Conservation (phyloP, 2,113 vertebrate genomes). For the Chroicocephalus ridibundus region DNA sequence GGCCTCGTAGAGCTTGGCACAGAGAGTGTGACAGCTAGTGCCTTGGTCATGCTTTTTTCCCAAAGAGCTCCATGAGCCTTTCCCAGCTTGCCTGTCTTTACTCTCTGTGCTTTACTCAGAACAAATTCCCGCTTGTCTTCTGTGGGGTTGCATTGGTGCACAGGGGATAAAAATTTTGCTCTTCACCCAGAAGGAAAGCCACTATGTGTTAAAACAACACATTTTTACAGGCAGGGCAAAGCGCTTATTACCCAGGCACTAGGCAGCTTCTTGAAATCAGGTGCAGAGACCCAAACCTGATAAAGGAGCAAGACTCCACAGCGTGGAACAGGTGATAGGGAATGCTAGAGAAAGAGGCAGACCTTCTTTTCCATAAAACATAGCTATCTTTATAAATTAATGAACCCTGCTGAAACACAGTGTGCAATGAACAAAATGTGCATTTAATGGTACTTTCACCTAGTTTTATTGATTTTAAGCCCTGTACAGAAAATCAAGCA, state of each 20-base stretch:
- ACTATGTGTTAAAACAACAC: background rate
- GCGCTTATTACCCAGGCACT: fast-evolving
- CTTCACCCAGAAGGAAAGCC: background rate
- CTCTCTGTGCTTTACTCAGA: background rate
- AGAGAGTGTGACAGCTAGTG: background rate
- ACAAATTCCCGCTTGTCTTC: background rate
- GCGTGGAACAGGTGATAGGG: background rate
- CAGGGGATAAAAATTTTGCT: background rate
- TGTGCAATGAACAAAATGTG: background rate
- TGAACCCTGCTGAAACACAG: background rate
- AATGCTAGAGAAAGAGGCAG: background rate
- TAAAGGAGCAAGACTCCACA: background rate
- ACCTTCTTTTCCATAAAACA: background rate
- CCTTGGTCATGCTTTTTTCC: background rate
- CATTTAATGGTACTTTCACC: background rate
- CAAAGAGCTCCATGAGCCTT: background rate
- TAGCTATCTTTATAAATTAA: background rate
- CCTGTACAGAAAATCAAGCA: background rate
- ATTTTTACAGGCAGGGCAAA: background rate
- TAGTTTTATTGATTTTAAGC: background rate
- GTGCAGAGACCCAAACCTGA: background rate
- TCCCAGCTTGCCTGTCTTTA: background rate
- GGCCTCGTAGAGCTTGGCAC: background rate
- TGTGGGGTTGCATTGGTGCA: background rate
- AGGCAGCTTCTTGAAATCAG: background rate